Base-by-base conservation (phyloP, 37 sponge, comb jelly and placozoan genomes). In the Lycopodina hypogea region DNA sequence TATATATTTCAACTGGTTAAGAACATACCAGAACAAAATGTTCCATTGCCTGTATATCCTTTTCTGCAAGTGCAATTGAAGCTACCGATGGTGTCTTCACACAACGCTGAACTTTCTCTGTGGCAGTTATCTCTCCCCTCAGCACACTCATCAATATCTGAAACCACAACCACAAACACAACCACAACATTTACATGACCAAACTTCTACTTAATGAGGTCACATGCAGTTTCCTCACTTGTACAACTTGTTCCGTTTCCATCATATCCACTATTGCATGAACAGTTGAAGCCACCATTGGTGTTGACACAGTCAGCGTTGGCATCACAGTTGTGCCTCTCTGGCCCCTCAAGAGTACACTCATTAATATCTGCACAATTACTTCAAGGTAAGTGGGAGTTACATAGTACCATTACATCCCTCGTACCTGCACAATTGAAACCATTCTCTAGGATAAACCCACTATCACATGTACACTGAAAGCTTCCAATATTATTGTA, bases 121-220 rank as follows among this genome's bases (percentile, higher is more conserved):
- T 81, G 37, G 35, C 82, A 81, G 62, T 50, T 62, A 36, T 62
- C 53, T 34, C 6, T 62, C 2, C 24, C 53, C 30, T 70, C 59
- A 2, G 50, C 3, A 71, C 85, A 84, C 63, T 84, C 85, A 70
- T 84, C 34, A 30, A 77, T 77, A 51, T 84, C 85, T 84, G 57
- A 23, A 42, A 42, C 42, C n/a, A 33, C 11, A 59, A 14, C 22
- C 42, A 7, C 15, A 50, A 21, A n/a, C 56, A 34, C 29, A 26
- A 21, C 55, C 24, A 11, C 2, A 4, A 7, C 8, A 35, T 8
- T 38, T 38, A 70, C 70, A 70, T 14, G 9, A 42, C 22, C 12
- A n/a, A 22, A 30, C 60, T 7, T 6, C 18, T 17, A 6, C 33
- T 38, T 65, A 30, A 65, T 30, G 3, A 65, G 9, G 33, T 9